Percentiles rank a stretch among this genome's conserved stretches.
Evolutionary conservation across 2,888 invertebrate species (phyloP).

Genomic region (Calameuta filiformis): DNA sequence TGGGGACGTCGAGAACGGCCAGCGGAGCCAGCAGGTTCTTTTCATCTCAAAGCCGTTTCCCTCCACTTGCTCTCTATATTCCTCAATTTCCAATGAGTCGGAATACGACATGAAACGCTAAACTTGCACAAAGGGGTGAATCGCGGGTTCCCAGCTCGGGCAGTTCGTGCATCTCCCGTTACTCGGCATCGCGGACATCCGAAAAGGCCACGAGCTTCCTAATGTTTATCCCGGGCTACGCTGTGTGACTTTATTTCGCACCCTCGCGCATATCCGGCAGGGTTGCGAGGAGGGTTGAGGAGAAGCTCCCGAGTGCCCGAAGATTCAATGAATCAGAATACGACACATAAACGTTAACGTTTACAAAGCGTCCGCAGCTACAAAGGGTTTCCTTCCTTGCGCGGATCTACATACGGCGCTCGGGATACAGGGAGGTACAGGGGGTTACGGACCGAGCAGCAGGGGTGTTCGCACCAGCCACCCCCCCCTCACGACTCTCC

Average conservation of each 20-base stretch:
- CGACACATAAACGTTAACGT: slow-evolving; percentile 24
- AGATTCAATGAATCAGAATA: slow-evolving; percentile 46
- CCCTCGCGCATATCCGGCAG: slow-evolving; percentile 5
- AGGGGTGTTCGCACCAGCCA: slow-evolving; percentile 9
- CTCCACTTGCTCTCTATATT: slow-evolving; percentile 53
- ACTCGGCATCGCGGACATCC: not conserved
- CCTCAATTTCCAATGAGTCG: slow-evolving; percentile 66
- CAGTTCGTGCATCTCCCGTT: not conserved
- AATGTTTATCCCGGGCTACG: slow-evolving; percentile 35
- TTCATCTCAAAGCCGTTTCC: slow-evolving; percentile 62
- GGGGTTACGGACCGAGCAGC: slow-evolving; percentile 2
- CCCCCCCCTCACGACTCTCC: not conserved
- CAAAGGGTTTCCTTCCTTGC: slow-evolving; percentile 22
- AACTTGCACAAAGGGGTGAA: slow-evolving; percentile 60
- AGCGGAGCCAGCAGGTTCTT: slow-evolving; percentile 23
- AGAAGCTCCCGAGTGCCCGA: slow-evolving; percentile 12
- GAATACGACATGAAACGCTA: slow-evolving; percentile 65
- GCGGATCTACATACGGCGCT: slow-evolving; percentile 14
- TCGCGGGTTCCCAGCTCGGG: not conserved
- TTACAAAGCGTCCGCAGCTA: slow-evolving; percentile 19
- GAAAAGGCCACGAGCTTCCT: slow-evolving; percentile 25
- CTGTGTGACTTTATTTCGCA: slow-evolving; percentile 31
- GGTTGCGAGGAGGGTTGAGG: not conserved
- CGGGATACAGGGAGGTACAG: no score
- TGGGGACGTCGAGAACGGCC: not conserved